Conservation (phyloP, 2,113 vertebrate genomes). For the Otolemur garnettii region DNA sequence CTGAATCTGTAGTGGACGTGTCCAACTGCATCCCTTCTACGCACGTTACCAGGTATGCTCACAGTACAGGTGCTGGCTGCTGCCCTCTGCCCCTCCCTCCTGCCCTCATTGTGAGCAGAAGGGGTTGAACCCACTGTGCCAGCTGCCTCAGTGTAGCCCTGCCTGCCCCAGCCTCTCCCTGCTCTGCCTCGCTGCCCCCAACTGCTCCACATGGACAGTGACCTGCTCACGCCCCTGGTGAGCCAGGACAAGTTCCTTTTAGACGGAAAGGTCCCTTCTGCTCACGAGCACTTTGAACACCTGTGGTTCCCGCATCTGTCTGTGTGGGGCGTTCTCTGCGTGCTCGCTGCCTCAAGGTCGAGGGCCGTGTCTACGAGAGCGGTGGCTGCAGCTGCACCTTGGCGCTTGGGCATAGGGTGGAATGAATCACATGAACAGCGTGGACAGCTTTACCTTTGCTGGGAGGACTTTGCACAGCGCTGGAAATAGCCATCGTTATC, state of each 20-base stretch:
- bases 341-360: too few species aligned
- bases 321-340: background rate
- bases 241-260: background rate
- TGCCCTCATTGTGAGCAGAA: background rate
- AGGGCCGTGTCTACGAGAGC: too few species aligned
- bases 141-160: background rate
- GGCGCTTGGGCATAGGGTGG: background rate
- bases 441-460: too few species aligned
- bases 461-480: background rate
- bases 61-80: fast-evolving
- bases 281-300: too few species aligned
- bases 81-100: background rate
- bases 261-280: background rate
- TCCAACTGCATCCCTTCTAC: fast-evolving
- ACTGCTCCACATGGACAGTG: background rate
- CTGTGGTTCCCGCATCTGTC: fast-evolving
- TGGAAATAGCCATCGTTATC: background rate
- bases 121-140: background rate
- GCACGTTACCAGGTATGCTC: fast-evolving
- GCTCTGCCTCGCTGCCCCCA: background rate
- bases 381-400: background rate
- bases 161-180: background rate
- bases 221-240: too few species aligned
- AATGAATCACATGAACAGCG: too few species aligned
- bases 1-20: background rate